Percentiles rank a stretch among this genome's conserved stretches.
These are phyloP conservation scores for Lipophrys pholis DNA, from an alignment of 2,113 vertebrate genomes.

Conservation along the genomic window DNA sequence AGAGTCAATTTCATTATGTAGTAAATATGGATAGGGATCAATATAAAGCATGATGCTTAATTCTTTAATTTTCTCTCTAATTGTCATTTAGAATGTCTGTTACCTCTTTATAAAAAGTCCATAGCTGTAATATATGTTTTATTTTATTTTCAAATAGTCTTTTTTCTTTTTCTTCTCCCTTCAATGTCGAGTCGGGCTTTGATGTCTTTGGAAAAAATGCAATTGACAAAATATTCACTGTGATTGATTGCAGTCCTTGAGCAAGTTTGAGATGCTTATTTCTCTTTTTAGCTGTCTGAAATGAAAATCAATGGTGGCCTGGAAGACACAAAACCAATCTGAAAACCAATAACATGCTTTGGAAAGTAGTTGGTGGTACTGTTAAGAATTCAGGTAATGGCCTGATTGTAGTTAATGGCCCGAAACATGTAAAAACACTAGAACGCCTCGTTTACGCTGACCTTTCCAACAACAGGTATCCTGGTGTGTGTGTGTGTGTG, in stretches of 20 bases:
- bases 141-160: too few species aligned
- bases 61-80: too few species aligned
- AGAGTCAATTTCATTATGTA: too few species aligned
- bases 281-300: conserved; percentile 31
- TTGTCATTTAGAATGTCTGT: too few species aligned
- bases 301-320: conserved; percentile 40
- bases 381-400: conserved; percentile 25
- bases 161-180: not conserved
- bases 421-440: conserved; percentile 25
- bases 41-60: too few species aligned
- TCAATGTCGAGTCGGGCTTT: not conserved
- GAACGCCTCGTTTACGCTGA: not conserved
- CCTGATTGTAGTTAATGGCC: conserved; percentile 24
- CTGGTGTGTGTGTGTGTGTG: too few species aligned
- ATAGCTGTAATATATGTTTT: too few species aligned
- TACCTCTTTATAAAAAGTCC: too few species aligned
- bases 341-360: conserved; percentile 27
- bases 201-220: not conserved
- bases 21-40: too few species aligned
- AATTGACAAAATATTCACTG: conserved; percentile 24
- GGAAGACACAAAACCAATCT: conserved; percentile 21
- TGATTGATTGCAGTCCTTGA: conserved; percentile 42
- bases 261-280: conserved; percentile 5
- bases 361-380: conserved; percentile 9
- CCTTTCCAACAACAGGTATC: not conserved